These are phyloP conservation scores for Alauda arvensis DNA, from an alignment of 2,797 vertebrate genomes.

Conservation along the genomic window DNA sequence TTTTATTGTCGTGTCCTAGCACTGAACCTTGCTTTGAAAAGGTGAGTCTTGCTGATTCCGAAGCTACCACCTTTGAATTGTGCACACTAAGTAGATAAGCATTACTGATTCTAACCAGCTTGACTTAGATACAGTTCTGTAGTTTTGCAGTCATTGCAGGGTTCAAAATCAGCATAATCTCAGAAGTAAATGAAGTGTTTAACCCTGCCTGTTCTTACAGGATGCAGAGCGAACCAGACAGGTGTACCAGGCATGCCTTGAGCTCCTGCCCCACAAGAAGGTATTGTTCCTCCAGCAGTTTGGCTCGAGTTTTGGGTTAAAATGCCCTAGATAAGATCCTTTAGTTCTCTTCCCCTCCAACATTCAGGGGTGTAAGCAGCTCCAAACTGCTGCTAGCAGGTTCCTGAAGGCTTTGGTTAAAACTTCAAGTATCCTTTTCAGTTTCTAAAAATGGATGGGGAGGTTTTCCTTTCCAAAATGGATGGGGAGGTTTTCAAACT, in stretches of 20 bases:
- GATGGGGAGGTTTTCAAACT: not conserved
- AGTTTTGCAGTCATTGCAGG: not conserved
- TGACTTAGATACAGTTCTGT: not conserved
- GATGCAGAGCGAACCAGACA: slow-evolving; percentile 91
- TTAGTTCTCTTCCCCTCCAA: fast-evolving
- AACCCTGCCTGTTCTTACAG: slow-evolving; percentile 60
- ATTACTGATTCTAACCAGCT: not conserved
- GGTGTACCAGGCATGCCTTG: slow-evolving; percentile 92
- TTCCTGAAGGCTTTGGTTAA: not conserved
- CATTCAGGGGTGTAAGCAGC: not conserved
- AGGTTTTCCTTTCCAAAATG: not conserved
- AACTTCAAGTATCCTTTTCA: not conserved
- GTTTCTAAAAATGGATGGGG: not conserved
- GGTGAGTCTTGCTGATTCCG: not conserved
- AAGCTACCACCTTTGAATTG: not conserved
- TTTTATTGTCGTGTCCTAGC: not conserved
- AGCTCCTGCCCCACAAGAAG: slow-evolving; percentile 97
- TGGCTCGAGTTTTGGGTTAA: not conserved
- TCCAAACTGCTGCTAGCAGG: fast-evolving
- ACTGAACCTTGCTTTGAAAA: not conserved
- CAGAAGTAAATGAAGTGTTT: not conserved
- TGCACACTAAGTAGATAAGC: not conserved
- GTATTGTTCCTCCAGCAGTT: slow-evolving; percentile 61
- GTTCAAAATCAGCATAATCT: not conserved
- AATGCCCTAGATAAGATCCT: not conserved